Percentiles rank a stretch among this genome's conserved stretches.
These are phyloP conservation scores for Solen grandis DNA, from an alignment of 1,140 invertebrate species.

Conservation along the genomic window DNA sequence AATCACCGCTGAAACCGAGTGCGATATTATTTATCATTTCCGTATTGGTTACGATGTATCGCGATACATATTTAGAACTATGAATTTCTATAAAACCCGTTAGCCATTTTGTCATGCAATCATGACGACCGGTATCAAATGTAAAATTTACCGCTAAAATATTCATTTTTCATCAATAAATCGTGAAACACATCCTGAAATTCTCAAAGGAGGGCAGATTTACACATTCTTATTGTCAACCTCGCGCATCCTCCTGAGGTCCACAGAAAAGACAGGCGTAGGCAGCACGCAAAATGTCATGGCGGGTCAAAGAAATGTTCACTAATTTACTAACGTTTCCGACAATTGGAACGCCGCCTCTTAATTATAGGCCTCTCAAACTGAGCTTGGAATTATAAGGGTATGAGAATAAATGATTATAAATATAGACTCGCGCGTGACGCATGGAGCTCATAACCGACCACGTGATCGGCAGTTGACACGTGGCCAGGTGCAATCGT, in stretches of 20 bases:
- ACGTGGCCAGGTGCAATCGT: constrained; percentile 41
- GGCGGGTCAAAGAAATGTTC: constrained; percentile 38
- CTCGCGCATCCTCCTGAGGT: not conserved
- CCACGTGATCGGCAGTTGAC: constrained; percentile 28
- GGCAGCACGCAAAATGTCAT: constrained; percentile 28
- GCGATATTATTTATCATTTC: too few species aligned
- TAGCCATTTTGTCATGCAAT: too few species aligned
- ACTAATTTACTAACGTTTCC: constrained; percentile 46
- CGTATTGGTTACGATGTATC: too few species aligned
- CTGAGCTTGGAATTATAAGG: constrained; percentile 25
- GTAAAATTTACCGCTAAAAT: not conserved
- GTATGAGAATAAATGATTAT: constrained; percentile 42
- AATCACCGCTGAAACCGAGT: too few species aligned
- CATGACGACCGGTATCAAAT: not conserved
- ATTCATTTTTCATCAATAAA: constrained; percentile 32
- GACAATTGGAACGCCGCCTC: constrained; percentile 32
- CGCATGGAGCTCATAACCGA: not conserved
- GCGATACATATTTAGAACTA: too few species aligned
- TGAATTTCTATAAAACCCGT: too few species aligned
- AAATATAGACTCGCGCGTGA: constrained; percentile 11
- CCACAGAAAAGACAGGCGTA: not conserved
- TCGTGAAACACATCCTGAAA: constrained; percentile 9
- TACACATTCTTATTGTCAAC: constrained; percentile 9
- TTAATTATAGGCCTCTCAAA: constrained; percentile 29
- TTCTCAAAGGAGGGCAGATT: constrained; percentile 26